These are phyloP conservation scores for Eospalax fontanierii DNA, from an alignment of 2,797 vertebrate species.

Conservation along the genomic window DNA sequence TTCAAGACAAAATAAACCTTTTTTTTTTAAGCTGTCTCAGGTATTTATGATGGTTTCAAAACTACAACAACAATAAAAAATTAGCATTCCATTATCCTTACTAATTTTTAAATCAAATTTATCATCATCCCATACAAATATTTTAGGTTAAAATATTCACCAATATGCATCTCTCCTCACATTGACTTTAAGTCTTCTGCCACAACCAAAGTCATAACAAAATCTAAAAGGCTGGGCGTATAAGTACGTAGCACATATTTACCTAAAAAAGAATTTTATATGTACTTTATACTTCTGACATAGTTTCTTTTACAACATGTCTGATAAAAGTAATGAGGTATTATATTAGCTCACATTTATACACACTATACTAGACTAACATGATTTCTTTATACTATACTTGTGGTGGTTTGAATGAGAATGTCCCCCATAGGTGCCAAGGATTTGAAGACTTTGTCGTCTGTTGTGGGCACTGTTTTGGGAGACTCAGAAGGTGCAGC, in stretches of 20 bases:
- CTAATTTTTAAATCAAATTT: constrained; percentile 17
- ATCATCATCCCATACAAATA: constrained; percentile 37
- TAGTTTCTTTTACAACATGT: not conserved
- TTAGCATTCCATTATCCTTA: not conserved
- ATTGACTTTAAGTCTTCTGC: constrained; percentile 16
- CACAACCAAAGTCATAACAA: not conserved
- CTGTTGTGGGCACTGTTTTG: too few species aligned
- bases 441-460: too few species aligned
- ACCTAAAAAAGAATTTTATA: not conserved
- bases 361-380: not conserved
- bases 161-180: not conserved
- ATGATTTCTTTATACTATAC: not conserved
- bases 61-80: not conserved
- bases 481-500: too few species aligned
- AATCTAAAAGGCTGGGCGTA: not conserved
- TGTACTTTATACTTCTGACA: constrained; percentile 2
- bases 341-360: constrained; percentile 9
- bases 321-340: not conserved
- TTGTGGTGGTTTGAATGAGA: not conserved
- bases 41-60: not conserved
- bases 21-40: not conserved
- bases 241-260: not conserved
- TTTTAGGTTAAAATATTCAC: constrained; percentile 46
- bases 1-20: not conserved
- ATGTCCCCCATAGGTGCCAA: too few species aligned